phyloP scores from a whole-genome alignment of 2,797 vertebrate species.

The Novumbra hubbsi region DNA sequence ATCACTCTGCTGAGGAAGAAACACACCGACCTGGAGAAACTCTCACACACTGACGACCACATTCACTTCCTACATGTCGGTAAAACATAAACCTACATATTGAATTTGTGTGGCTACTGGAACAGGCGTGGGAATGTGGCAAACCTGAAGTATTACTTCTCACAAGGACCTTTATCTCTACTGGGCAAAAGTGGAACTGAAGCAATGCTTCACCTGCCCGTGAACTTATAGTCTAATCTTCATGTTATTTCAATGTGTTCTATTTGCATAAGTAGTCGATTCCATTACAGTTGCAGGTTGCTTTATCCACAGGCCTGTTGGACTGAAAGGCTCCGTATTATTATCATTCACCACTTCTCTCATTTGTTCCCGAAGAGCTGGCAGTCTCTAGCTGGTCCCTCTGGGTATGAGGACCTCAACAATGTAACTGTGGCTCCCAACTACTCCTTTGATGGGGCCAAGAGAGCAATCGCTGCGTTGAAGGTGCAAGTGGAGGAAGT shows the following conservation, averaged over 20 bases:
- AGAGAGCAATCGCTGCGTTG: constrained; percentile 70
- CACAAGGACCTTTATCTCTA: not conserved
- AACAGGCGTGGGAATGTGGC: not conserved
- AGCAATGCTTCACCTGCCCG: not conserved
- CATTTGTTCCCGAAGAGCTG: constrained; percentile 61
- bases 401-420: constrained; percentile 77
- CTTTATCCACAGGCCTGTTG: not conserved
- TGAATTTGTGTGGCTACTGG: not conserved
- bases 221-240: not conserved
- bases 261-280: not conserved
- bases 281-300: not conserved
- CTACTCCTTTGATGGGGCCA: constrained; percentile 73
- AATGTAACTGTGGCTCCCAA: constrained; percentile 64
- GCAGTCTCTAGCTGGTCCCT: constrained; percentile 77
- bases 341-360: constrained; percentile 2
- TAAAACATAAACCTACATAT: not conserved
- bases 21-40: constrained; percentile 69
- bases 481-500: constrained; percentile 75
- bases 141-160: not conserved
- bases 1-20: constrained; percentile 76
- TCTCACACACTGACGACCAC: constrained; percentile 76
- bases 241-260: too few relatives aligned
- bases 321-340: not conserved
- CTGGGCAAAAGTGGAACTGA: not conserved
- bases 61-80: constrained; percentile 78